These are phyloP conservation scores for Holothuria glaberrima DNA, from an alignment of 35 echinoderm and acorn worm genomes.

Conservation along the genomic window DNA sequence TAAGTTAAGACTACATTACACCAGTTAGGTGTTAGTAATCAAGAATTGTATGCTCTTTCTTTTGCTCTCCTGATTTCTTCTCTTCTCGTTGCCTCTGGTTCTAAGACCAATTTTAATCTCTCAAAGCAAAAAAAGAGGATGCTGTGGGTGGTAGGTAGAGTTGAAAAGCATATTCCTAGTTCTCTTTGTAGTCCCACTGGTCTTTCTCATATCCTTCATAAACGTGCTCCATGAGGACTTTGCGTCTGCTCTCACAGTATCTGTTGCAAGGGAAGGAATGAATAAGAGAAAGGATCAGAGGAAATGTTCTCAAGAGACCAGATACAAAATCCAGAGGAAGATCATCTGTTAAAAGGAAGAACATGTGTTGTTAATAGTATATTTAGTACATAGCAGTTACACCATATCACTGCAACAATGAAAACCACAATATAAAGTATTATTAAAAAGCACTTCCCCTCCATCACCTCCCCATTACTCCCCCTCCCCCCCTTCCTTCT, in stretches of 20 bases:
- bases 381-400: no score
- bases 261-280: conserved; percentile 61
- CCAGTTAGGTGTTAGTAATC: no score
- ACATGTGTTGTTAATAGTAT: no score
- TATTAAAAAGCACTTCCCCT: no score
- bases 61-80: background rate
- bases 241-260: conserved; percentile 96
- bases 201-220: conserved; percentile 99
- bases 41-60: background rate
- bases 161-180: background rate
- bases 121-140: background rate
- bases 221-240: conserved; percentile 96
- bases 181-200: conserved; percentile 90
- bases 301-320: no score
- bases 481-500: no score
- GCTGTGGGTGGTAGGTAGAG: background rate
- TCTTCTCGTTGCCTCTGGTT: background rate
- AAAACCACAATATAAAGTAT: no score
- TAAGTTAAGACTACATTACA: no score
- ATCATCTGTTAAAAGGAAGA: no score
- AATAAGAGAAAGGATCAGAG: background rate
- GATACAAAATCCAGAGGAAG: no score
- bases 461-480: no score
- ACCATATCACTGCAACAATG: no score
- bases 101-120: background rate